Evolutionary conservation across 2,888 invertebrate genomes (phyloP), one percentile per base, ranked within the genome.

Genomic region (Apotomis turbidana): DNA sequence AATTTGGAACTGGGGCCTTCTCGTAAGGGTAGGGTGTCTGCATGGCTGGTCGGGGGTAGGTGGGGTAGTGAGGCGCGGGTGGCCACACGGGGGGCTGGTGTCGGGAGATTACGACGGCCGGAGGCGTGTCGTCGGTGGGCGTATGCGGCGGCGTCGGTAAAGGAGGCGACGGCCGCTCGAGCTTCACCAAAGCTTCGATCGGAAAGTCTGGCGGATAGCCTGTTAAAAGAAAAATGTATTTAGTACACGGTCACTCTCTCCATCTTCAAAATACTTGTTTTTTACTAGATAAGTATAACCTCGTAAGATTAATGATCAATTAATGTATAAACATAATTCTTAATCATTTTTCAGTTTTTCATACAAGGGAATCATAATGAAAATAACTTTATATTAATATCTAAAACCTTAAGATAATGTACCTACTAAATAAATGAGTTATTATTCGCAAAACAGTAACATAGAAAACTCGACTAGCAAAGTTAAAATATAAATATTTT

Each of bases 121-220:
- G 91, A 80, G 91, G 92, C 83, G 93, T 91, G 85, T 93, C 90
- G 91, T 92, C 96, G 68, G 96, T 96, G 82, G 96, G 96, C 79
- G 96, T 96, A 78, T 95, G 95, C 12, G 96, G 96, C 58, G 96
- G 96, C 77, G 96, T 96, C 77, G 96, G 92, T 78, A 96, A 93
- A 71, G 95, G 95, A 67, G 94, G 94, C 76, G 95, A 94, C 74
- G 94, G 94, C 49, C 93, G 90, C 85, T 95, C 95, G 71, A 94
- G 90, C 83, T 95, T 95, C 77, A 95, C 95, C 82, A 93, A 81
- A 73, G 93, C 93, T 82, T 94, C 94, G 71, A 95, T 93, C 44
- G 94, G 94, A 77, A 95, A 94, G 80, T 95, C 95, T 77, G 94
- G 93, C 55, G 94, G 94, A 82, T 94, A 95, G 84, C 94, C 95